phyloP scores from a whole-genome alignment of 2,888 invertebrate genomes.

The Synergus laeviventris region DNA sequence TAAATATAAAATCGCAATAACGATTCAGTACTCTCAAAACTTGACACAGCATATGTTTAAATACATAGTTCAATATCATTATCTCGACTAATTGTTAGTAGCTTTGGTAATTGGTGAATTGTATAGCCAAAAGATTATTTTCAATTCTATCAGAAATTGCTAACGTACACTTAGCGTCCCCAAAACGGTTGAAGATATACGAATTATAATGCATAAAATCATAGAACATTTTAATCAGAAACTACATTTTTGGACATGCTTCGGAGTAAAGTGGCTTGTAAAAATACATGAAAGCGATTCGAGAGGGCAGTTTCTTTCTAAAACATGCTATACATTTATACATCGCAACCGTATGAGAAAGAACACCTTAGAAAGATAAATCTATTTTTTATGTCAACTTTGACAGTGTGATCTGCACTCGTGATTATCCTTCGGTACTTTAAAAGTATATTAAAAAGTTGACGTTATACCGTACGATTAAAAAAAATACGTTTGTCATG shows the following conservation, averaged over 20 bases:
- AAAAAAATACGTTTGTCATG: background rate
- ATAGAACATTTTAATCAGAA: background rate
- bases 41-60: constrained; percentile 29
- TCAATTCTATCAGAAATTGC: constrained; percentile 31
- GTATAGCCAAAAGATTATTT: constrained; percentile 44
- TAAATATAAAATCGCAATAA: constrained; percentile 24
- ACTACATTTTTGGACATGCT: background rate
- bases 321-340: constrained; percentile 7
- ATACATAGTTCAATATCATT: constrained; percentile 44
- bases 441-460: constrained; percentile 7
- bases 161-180: background rate
- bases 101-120: constrained; percentile 62
- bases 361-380: constrained; percentile 23
- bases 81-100: constrained; percentile 53
- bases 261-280: background rate
- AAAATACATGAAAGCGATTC: constrained; percentile 12
- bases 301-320: background rate
- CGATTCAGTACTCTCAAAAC: constrained; percentile 25
- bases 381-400: background rate
- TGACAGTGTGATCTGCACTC: background rate
- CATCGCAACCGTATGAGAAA: background rate
- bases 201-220: constrained; percentile 3
- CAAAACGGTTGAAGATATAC: constrained; percentile 1
- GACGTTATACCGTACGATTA: background rate
- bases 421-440: background rate